Evolutionary conservation across 2,888 invertebrate genomes (phyloP), one percentile per base, ranked within the genome.

Genomic region (Lepidochrysops patricia): DNA sequence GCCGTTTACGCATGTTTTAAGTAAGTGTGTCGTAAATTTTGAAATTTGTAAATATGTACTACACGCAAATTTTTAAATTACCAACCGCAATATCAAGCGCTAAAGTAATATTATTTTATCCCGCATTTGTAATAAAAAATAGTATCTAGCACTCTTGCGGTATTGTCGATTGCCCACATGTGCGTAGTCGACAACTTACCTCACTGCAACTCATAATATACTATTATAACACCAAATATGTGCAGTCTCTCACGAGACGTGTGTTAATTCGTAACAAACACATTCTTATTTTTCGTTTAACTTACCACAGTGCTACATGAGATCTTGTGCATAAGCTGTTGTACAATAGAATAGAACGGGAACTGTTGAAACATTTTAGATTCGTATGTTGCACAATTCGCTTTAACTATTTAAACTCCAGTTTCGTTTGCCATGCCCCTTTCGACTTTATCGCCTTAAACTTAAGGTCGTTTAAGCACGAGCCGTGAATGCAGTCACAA

Each of bases 401-500:
- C 64, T 67, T 66, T 64, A 68, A 71, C 67, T 68, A 69, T 70
- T 70, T 66, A 66, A 68, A 66, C 59, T 25, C 29, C 23, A 48
- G 49, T 19, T 25, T 27, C 15, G 4, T 5, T 4, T 35, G 34
- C 57, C 7, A 4, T 61, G 37, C 43, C 13, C 62, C 62, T 60
- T 49, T 62, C 29, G 34, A 60, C 62, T 57, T 54, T 66, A 63
- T 61, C 6, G 3, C 29, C 15, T 5, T 12, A 2, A 32, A 4
- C n/a, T 37, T 67, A 70, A 61, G 62, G 70, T 68, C 66, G 60
- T 12, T 12, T 15, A n/a, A 4, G 9, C 23, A 12, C 35, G 26
- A 27, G 35, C 35, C 4, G n/a, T 77, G 81, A 79, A 81, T 82
- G 79, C 79, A 77, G 75, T 63, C 69, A 65, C 73, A 62, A 63